These are phyloP conservation scores for Heloderma charlesbogerti DNA, from an alignment of 2,113 vertebrate genomes.

Conservation along the genomic window DNA sequence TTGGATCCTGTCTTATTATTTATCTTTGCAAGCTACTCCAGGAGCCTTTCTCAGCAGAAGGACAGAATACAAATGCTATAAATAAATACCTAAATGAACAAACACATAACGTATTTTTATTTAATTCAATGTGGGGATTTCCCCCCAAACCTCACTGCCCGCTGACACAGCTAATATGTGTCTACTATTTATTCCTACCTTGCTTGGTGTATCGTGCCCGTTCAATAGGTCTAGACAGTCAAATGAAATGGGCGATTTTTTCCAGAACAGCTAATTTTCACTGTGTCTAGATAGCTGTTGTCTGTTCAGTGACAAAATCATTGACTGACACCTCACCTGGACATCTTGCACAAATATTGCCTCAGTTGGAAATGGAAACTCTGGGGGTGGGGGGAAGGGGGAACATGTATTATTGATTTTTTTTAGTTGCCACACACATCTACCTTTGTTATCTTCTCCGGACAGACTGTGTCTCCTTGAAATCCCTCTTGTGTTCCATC, in stretches of 20 bases:
- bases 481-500: not conserved
- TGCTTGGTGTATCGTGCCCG: not conserved
- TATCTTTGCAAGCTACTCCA: no score
- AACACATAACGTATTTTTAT: not conserved
- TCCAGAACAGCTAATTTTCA: conserved; percentile 12
- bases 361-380: not conserved
- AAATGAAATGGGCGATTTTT: conserved; percentile 17
- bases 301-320: not conserved
- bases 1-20: no score
- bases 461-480: conserved; percentile 2
- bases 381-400: not conserved
- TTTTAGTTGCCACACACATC: conserved; percentile 9
- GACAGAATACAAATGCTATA: no score
- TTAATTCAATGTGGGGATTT: not conserved
- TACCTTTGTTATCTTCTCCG: conserved; percentile 16
- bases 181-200: not conserved
- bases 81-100: not conserved
- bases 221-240: conserved; percentile 18
- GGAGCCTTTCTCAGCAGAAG: no score
- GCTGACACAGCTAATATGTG: not conserved
- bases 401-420: conserved; percentile 24
- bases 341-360: not conserved
- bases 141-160: not conserved
- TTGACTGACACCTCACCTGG: conserved; percentile 1
- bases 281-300: not conserved